A percentile compares a stretch with the other conserved stretches of the same genome.
phyloP scores from a whole-genome alignment of 2,797 vertebrate genomes.

The Zenarchopterus dispar region DNA sequence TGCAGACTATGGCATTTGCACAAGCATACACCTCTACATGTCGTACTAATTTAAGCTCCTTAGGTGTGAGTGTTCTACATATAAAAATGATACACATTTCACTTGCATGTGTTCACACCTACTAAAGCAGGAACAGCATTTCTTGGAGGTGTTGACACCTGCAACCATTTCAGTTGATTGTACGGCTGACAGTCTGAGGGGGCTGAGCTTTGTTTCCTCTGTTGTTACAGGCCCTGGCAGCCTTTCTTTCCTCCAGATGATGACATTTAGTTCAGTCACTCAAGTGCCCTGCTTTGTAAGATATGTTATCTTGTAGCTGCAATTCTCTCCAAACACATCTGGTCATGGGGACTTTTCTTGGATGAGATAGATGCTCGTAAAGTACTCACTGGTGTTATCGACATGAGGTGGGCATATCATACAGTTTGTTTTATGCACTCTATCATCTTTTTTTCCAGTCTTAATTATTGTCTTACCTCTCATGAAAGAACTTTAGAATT shows the following conservation, averaged over 20 bases:
- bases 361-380: slow-evolving; percentile 1
- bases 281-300: slow-evolving; percentile 56
- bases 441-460: too few species aligned
- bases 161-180: slow-evolving; percentile 64
- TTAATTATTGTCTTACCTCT: too few species aligned
- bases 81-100: slow-evolving; percentile 8
- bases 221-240: slow-evolving; percentile 71
- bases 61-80: background rate
- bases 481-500: too few species aligned
- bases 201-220: slow-evolving; percentile 52
- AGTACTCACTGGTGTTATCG: background rate
- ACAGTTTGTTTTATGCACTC: too few species aligned
- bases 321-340: slow-evolving; percentile 38
- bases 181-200: slow-evolving; percentile 61
- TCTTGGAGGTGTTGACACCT: slow-evolving; percentile 74
- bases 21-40: slow-evolving; percentile 15
- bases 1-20: slow-evolving; percentile 22
- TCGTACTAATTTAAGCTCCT: slow-evolving; percentile 20
- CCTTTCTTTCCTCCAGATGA: slow-evolving; percentile 56
- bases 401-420: background rate
- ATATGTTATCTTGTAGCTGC: slow-evolving; percentile 53
- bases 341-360: slow-evolving; percentile 27
- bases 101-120: slow-evolving; percentile 23
- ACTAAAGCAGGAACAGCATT: slow-evolving; percentile 44
- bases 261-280: slow-evolving; percentile 45